Conservation (phyloP, 2,797 vertebrate genomes). For the Platyrinchus mystaceus region DNA sequence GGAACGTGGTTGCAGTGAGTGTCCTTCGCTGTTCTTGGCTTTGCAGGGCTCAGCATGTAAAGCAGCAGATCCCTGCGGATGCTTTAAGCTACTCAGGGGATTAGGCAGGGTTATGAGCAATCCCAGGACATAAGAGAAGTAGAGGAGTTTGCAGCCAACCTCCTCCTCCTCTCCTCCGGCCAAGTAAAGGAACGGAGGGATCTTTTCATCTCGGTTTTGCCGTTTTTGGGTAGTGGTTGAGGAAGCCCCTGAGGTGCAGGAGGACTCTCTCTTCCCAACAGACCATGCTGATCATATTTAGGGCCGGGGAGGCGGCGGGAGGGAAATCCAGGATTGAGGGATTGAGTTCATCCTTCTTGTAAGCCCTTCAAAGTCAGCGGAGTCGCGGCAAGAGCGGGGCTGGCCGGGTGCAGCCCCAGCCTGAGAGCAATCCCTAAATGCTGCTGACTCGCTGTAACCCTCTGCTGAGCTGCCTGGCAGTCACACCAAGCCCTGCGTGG, state of each 20-base stretch:
- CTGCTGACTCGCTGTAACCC: not conserved
- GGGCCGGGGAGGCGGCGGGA: not conserved
- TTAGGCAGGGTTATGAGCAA: slow-evolving; percentile 3
- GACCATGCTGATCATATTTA: not conserved
- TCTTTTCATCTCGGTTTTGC: not conserved
- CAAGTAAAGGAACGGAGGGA: not conserved
- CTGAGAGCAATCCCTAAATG: not conserved
- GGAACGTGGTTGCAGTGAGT: fast-evolving
- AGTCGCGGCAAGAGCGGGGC: fast-evolving
- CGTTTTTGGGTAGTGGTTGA: not conserved
- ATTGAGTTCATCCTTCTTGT: slow-evolving; percentile 50
- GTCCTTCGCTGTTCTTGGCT: slow-evolving; percentile 44
- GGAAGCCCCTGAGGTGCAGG: not conserved
- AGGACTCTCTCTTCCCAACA: not conserved
- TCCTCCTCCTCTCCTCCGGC: not conserved
- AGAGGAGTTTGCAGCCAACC: not conserved
- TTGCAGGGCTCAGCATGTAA: not conserved
- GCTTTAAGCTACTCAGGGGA: slow-evolving; percentile 49
- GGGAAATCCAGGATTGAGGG: slow-evolving; percentile 52
- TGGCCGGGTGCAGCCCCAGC: fast-evolving
- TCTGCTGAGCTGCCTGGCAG: not conserved
- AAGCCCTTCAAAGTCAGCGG: not conserved
- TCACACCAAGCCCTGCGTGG: fast-evolving
- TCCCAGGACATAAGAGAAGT: not conserved
- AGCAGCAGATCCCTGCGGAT: not conserved